Conservation (phyloP, 2,797 vertebrate genomes). For the Sebastes nivosus region DNA sequence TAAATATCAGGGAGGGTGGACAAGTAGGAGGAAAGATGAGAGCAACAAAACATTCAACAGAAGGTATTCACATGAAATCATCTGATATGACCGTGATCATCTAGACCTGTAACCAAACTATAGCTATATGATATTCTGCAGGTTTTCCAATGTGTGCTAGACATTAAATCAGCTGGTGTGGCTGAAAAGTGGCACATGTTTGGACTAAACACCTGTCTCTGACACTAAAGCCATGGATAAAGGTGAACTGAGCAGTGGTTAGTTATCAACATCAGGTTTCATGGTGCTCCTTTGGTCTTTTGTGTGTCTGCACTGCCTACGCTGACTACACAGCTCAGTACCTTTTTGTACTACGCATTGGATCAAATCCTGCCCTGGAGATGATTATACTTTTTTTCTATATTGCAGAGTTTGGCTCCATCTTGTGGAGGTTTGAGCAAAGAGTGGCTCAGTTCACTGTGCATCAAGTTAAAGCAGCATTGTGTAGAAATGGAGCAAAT, state of each 20-base stretch:
- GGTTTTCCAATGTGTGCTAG: not conserved
- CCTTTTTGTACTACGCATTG: not conserved
- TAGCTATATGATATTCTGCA: not conserved
- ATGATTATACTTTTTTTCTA: not conserved
- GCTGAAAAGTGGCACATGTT: not conserved
- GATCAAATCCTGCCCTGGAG: constrained; percentile 1
- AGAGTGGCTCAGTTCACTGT: not conserved
- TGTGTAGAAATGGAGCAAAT: too few relatives aligned
- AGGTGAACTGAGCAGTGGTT: not conserved
- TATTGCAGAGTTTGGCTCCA: constrained; percentile 62
- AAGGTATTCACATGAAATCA: not conserved
- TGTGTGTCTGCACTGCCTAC: not conserved
- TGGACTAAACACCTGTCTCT: not conserved
- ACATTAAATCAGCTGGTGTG: not conserved
- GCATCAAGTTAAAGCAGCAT: not conserved
- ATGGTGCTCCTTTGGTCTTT: not conserved
- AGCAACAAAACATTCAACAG: not conserved
- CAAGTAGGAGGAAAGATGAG: not conserved
- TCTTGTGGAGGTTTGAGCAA: constrained; percentile 49
- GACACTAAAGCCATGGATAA: not conserved
- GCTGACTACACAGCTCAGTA: constrained; percentile 4
- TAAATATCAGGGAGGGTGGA: constrained; percentile 29
- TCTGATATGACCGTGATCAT: not conserved
- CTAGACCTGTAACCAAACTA: not conserved
- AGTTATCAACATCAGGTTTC: constrained; percentile 5